Evolutionary conservation across 2,888 invertebrate genomes (phyloP), one percentile per base, ranked within the genome.

Genomic region (Eilema griseolum): DNA sequence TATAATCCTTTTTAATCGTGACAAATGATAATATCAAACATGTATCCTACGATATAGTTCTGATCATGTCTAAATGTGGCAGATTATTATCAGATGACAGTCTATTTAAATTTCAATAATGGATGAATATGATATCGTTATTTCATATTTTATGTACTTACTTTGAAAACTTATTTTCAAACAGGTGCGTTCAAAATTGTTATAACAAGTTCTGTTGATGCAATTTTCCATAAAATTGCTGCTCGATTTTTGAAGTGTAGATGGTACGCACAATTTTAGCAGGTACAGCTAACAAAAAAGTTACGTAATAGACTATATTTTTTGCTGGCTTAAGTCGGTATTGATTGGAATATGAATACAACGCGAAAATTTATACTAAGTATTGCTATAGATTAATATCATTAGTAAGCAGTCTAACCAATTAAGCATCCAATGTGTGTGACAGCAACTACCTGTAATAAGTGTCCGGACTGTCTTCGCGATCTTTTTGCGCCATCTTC

Each of bases 111-210:
- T n/a, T 52, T n/a, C 2, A n/a, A n/a, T 20, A 52, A 52, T 52
- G 20, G 52, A 3, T 52, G 20, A 52, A 52, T 52, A n/a, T 52
- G 10, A n/a, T 46, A 46, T 52, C n/a, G 52, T 52, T n/a, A 8
- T n/a, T n/a, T n/a, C n/a, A n/a, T 20, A 20, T 20, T 52, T 52
- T 52, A 20, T 52, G 8, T 52, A 52, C n/a, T 52, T 52, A 8
- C 52, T 31, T 65, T 31, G 0, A 62, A 3, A 37, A 8, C 20
- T 72, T 77, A 69, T 74, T 72, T 71, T 72, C 66, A 63, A 77
- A 69, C 81, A 81, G 79, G 76, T 71, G 59, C 67, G 59, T 46
- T 67, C 20, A 73, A 68, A 72, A 72, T 79, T 74, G 81, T 75
- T 70, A 71, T 37, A 37, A 62, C 62, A 62, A 62, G 62, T 62